Base-by-base conservation (phyloP, 2,888 invertebrate genomes). In the Dolichomitus sp. region DNA sequence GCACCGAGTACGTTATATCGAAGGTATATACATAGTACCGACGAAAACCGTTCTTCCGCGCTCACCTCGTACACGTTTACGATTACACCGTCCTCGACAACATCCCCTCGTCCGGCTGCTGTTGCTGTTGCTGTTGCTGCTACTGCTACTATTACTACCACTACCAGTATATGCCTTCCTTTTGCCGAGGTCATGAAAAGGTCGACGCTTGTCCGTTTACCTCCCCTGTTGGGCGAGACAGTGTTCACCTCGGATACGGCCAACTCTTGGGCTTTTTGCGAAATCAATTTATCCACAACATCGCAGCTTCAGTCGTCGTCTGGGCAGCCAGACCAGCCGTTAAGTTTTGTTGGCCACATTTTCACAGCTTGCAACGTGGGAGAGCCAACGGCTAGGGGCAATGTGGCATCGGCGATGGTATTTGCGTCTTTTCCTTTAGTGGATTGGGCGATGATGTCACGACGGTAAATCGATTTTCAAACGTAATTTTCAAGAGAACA, bases 241-340 rank as follows among this genome's bases (percentile, higher is more conserved):
- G 23, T 12, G 50, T 68, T 70, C 72, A 12, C 63, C 45, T 59
- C 19, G 74, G 65, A 50, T 57, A 77, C 78, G 45, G 65, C 40
- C 37, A 61, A 57, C 52, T 61, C 69, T 50, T 59, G 37, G 33
- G 69, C 57, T 75, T 74, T 74, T 66, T 27, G 48, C 45, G 66
- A 69, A 84, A 84, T 81, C 84, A 84, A 84, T 84, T 84, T 84
- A 76, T 33, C 59, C 19, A 70, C 40, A 72, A 69, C 40, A 63
- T 80, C 76, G 57, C 48, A 45, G 14, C 23, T 45, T 33, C 45
- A 23, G 30, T 69, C 57, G 61, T 72, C 57, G 61, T 69, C 59
- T 78, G 68, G 61, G 52, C 30, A 30, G 59, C 52, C 63, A 37
- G 42, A 30, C 61, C 66, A 40, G 68, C 57, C 42, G 63, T 74